Base-by-base conservation (phyloP, 1,140 invertebrate species). In the Prorops nasuta region DNA sequence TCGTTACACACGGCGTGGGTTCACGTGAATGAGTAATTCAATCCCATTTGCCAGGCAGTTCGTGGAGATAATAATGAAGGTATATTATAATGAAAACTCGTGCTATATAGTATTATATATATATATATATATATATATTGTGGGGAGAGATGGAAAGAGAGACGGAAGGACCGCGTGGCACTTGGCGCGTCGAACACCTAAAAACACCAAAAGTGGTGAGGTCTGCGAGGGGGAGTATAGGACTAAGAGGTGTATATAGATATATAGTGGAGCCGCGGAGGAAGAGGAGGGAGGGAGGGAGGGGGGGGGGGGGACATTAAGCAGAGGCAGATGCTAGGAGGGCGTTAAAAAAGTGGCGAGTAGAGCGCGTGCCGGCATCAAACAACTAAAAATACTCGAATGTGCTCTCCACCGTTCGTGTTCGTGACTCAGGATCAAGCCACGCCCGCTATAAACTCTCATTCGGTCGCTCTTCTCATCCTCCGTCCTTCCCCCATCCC, bases 301-400 rank as follows among this genome's bases (percentile, higher is more conserved):
- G 36, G 51, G 40, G 38, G 46, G 17, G 40, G 42, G 32, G 39
- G 53, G 54, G 44, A 59, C 56, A 56, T 64, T 61, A 61, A 53
- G 21, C 47, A 47, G 56, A 53, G 61, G 54, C 65, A 67, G 65
- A 67, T 67, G 64, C 63, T 67, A 56, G 52, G 35, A 35, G 31
- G 35, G 62, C 50, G 48, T 65, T 60, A 56, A 60, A 67, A 67
- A 63, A 63, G 43, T 46, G 59, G 31, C 24, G 38, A 22, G 22
- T n/a, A 42, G 51, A 60, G 59, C 66, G 67, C 69, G 71, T 71
- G 70, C 70, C 70, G 52, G 54, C 53, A 60, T 58, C 56, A 60
- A 63, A 64, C 67, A 63, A 64, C 66, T 71, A 72, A 71, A 73
- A 73, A 71, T 73, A 71, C 66, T 62, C 60, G 39, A 63, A 66